Evolutionary conservation across 2,888 invertebrate species (phyloP).

Genomic region (Germaria angustata): DNA sequence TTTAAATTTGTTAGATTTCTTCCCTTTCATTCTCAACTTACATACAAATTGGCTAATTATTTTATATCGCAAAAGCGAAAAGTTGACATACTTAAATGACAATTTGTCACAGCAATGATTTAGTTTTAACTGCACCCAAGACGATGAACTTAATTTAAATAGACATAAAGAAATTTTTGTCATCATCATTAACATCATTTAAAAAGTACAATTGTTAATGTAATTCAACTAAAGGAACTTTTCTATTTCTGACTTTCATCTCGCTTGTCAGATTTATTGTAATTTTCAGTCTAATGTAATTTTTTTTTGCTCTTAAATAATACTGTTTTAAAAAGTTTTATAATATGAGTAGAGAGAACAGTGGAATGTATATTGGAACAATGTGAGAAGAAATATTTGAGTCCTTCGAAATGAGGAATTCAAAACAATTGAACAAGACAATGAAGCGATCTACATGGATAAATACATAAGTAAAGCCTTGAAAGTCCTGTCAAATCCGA

Average conservation of each 20-base stretch:
- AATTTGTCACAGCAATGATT: neutral
- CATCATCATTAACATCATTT: slow-evolving; percentile 21
- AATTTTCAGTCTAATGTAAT: too few relatives aligned
- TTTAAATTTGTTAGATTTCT: too few relatives aligned
- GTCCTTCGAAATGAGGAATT: too few relatives aligned
- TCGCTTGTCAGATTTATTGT: slow-evolving; percentile 22
- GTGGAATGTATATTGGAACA: too few relatives aligned
- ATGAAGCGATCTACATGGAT: too few relatives aligned
- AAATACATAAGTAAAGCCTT: too few relatives aligned
- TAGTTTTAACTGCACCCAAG: neutral
- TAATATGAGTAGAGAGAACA: too few relatives aligned
- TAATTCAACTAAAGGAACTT: slow-evolving; percentile 50
- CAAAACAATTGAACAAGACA: too few relatives aligned
- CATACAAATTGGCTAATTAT: neutral
- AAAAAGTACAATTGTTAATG: slow-evolving; percentile 40
- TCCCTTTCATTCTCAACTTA: too few relatives aligned
- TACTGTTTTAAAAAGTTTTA: neutral
- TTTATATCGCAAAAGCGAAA: neutral
- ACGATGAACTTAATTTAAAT: slow-evolving; percentile 5
- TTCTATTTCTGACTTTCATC: slow-evolving; percentile 4
- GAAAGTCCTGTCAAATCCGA: too few relatives aligned
- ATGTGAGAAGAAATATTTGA: too few relatives aligned
- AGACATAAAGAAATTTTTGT: slow-evolving; percentile 25
- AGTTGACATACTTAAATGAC: neutral
- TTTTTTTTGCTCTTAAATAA: neutral